phyloP scores from a whole-genome alignment of 2,888 invertebrate genomes.

The Tenthredo livida region DNA sequence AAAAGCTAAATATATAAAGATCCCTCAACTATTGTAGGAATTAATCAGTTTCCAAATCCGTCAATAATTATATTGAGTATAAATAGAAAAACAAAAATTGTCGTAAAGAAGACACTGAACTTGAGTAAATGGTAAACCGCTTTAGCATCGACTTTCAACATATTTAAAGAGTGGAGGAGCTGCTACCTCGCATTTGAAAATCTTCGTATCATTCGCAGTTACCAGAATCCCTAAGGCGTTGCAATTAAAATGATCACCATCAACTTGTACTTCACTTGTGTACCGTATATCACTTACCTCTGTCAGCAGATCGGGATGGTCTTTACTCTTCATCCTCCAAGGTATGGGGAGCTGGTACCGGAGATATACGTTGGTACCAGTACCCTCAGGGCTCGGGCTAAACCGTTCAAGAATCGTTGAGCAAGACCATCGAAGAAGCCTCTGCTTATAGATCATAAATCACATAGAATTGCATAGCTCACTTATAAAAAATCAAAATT shows the following conservation, averaged over 20 bases:
- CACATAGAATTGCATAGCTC: neutral
- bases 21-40: neutral
- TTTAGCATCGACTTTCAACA: neutral
- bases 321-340: neutral
- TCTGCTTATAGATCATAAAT: neutral
- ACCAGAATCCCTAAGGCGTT: neutral
- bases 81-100: neutral
- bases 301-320: neutral
- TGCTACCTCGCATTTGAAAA: neutral
- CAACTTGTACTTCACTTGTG: neutral
- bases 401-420: neutral
- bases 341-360: neutral
- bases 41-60: neutral
- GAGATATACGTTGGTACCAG: neutral
- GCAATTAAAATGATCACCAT: neutral
- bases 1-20: neutral
- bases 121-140: neutral
- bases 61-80: neutral
- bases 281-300: neutral
- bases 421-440: neutral
- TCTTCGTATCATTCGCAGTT: neutral
- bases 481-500: conserved; percentile 14
- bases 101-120: conserved; percentile 3
- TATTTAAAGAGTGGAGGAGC: neutral
- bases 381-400: neutral